phyloP scores from a whole-genome alignment of 2,113 vertebrate species.

The Halichoerus grypus region DNA sequence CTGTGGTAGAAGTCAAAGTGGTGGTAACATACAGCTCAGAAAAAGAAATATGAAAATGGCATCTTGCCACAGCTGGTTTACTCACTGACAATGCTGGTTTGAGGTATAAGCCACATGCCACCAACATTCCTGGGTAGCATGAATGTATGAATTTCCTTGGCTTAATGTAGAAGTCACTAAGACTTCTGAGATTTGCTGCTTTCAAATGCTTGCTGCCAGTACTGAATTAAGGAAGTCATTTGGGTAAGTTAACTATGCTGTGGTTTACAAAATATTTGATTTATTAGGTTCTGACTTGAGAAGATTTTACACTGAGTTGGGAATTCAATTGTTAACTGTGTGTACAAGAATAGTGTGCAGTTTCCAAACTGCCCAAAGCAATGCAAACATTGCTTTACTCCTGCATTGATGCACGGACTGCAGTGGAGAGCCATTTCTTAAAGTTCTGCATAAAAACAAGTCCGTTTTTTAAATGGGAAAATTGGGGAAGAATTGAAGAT shows the following conservation, averaged over 20 bases:
- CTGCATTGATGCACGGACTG: accelerated
- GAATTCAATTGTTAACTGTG: neutral
- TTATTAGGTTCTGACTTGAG: constrained; percentile 36
- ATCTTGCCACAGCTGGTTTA: neutral
- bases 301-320: constrained; percentile 5
- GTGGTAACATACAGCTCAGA: neutral
- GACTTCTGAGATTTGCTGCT: neutral
- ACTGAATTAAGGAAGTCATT: constrained; percentile 53
- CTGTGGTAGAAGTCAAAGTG: constrained; percentile 1
- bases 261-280: constrained; percentile 52
- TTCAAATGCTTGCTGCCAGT: constrained; percentile 36
- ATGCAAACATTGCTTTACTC: neutral
- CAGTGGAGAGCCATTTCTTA: neutral
- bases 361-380: neutral
- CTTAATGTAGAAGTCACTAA: neutral
- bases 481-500: neutral
- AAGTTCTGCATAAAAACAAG: neutral
- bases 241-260: constrained; percentile 48
- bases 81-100: neutral
- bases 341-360: neutral
- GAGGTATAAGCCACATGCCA: constrained; percentile 42
- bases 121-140: neutral
- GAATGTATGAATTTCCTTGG: neutral
- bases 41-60: neutral
- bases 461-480: neutral